Percentiles rank a stretch among this genome's conserved stretches.
These are phyloP conservation scores for Brachyalestes nurse DNA, from an alignment of 2,797 vertebrate genomes.

Conservation along the genomic window DNA sequence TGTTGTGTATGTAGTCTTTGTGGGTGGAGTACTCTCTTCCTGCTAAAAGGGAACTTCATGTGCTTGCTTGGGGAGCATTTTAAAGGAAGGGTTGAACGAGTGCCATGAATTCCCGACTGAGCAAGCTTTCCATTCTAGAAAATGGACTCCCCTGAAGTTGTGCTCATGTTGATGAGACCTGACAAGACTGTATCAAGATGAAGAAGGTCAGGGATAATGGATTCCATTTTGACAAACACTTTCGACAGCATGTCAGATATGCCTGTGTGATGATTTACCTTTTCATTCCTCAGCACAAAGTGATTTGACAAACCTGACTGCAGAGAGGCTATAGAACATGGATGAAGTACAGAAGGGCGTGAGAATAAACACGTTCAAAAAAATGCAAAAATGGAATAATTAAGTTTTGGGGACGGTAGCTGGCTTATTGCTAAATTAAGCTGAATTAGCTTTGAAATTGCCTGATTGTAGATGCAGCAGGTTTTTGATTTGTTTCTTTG, in stretches of 20 bases:
- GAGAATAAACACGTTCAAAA: neutral
- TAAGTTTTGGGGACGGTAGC: too few species aligned
- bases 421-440: too few species aligned
- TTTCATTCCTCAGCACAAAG: conserved; percentile 25
- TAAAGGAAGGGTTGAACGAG: neutral
- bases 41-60: neutral
- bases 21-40: neutral
- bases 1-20: neutral
- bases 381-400: too few species aligned
- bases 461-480: too few species aligned
- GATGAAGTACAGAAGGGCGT: neutral
- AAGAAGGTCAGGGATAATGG: conserved; percentile 70
- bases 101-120: conserved; percentile 13
- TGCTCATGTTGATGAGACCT: conserved; percentile 60
- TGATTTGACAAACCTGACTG: conserved; percentile 17
- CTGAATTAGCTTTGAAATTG: too few species aligned
- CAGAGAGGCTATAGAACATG: conserved; percentile 11
- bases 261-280: conserved; percentile 43
- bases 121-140: conserved; percentile 15
- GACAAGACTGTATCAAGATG: conserved; percentile 60
- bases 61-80: neutral
- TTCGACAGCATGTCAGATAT: conserved; percentile 52
- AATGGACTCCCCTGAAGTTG: conserved; percentile 55
- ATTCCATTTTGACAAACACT: conserved; percentile 64
- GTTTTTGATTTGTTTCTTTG: too few species aligned